Percentiles rank a stretch among this genome's conserved stretches.
Evolutionary conservation across 2,888 invertebrate species (phyloP).

Genomic region (Mythimna albipuncta): DNA sequence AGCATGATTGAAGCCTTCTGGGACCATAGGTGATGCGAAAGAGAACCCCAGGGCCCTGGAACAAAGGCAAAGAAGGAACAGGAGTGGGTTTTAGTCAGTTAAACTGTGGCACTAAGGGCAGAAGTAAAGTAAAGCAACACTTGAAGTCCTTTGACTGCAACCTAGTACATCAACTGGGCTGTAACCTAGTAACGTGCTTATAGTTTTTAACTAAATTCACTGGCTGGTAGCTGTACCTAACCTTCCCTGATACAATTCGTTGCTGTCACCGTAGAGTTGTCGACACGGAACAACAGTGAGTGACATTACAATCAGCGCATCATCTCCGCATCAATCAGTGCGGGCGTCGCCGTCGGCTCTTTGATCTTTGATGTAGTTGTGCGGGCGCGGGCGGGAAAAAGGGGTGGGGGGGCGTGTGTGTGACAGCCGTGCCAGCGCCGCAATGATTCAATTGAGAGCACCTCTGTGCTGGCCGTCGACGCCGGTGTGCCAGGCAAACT

Average conservation of each 20-base stretch:
- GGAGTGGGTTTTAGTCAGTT: no score
- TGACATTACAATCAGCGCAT: slow-evolving; percentile 22
- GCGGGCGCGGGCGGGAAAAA: not conserved
- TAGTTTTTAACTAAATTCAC: no score
- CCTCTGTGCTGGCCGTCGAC: not conserved
- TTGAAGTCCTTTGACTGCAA: not conserved
- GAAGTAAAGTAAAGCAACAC: no score
- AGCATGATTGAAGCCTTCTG: no score
- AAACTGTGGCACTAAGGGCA: no score
- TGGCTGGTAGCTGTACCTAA: no score
- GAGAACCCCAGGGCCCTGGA: no score
- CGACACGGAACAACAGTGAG: slow-evolving; percentile 10
- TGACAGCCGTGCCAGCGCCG: slow-evolving; percentile 1
- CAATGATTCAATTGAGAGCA: slow-evolving; percentile 45
- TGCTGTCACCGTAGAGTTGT: not conserved
- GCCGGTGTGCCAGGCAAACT: no score
- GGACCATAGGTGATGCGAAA: no score
- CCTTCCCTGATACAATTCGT: not conserved
- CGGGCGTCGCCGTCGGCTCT: slow-evolving; percentile 6
- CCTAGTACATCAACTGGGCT: not conserved
- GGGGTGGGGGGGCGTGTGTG: no score
- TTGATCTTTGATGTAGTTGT: slow-evolving; percentile 19
- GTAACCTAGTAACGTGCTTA: not conserved
- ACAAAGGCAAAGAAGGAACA: no score
- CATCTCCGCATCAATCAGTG: slow-evolving; percentile 10